Percentiles rank a stretch among this genome's conserved stretches.
Conservation (phyloP, 2,797 vertebrate genomes). For the Brachyrhaphis roseni region DNA sequence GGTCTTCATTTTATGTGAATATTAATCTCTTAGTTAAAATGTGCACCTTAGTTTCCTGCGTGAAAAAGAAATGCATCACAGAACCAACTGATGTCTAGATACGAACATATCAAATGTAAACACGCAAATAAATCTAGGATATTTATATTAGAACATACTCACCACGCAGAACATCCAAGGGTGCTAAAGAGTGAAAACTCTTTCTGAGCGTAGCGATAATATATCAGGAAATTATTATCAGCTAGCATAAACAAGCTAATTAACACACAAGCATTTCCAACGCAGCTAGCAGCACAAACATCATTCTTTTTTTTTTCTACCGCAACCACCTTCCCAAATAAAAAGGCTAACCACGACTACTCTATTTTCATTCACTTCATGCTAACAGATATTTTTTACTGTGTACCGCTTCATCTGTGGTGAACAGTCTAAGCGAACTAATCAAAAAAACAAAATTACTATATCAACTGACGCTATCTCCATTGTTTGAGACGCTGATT, state of each 20-base stretch:
- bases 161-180: constrained; percentile 72
- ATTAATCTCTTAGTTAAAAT: not conserved
- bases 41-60: not conserved
- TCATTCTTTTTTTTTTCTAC: constrained; percentile 37
- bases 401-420: not conserved
- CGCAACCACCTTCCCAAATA: constrained; percentile 39
- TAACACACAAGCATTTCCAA: not conserved
- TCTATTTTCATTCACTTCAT: not conserved
- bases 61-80: not conserved
- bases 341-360: constrained; percentile 45
- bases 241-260: not conserved
- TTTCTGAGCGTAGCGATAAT: not conserved
- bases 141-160: constrained; percentile 40
- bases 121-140: not conserved
- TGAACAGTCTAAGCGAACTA: not conserved
- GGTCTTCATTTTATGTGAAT: not conserved
- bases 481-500: constrained; percentile 29
- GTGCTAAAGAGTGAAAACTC: constrained; percentile 3
- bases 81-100: not conserved
- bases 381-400: not conserved
- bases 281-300: constrained; percentile 26
- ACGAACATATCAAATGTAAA: not conserved
- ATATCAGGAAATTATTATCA: not conserved
- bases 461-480: not conserved
- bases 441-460: not conserved